These are phyloP conservation scores for Anoplius nigerrimus DNA, from an alignment of 2,888 invertebrate species.

Conservation along the genomic window DNA sequence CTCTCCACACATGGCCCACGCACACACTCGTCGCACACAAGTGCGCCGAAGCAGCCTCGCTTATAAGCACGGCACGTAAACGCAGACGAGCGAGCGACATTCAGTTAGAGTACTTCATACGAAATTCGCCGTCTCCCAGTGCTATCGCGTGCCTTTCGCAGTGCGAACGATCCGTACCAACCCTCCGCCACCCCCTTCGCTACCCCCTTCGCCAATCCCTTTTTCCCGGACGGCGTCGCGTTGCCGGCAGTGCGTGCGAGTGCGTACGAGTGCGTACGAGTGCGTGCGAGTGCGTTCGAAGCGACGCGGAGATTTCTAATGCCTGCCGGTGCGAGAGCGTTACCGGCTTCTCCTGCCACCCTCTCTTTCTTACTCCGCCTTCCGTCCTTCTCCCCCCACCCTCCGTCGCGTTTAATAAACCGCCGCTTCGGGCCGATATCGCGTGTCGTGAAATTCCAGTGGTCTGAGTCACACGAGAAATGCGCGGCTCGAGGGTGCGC, in stretches of 20 bases:
- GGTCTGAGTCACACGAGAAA: constrained; percentile 48
- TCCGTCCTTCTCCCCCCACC: constrained; percentile 1
- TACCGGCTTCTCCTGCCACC: background rate
- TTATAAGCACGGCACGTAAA: no score
- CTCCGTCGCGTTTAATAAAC: constrained; percentile 51
- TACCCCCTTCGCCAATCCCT: no score
- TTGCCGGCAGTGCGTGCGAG: no score
- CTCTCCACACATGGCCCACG: no score
- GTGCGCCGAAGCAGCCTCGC: no score
- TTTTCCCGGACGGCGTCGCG: no score
- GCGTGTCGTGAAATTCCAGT: constrained; percentile 58
- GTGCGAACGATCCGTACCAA: constrained; percentile 19
- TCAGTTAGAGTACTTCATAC: no score
- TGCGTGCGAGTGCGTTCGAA: constrained; percentile 7
- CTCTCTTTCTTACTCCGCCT: background rate
- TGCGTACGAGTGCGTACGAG: constrained; percentile 16
- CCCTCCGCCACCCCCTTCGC: constrained; percentile 13
- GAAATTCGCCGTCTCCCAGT: no score
- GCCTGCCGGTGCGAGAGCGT: background rate
- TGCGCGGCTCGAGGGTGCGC: constrained; percentile 17
- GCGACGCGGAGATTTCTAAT: no score
- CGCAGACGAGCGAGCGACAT: no score
- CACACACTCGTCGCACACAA: no score
- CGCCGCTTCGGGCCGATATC: constrained; percentile 45
- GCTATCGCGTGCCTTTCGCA: constrained; percentile 10